Evolutionary conservation across 1,140 invertebrate genomes (phyloP).

Genomic region (Ditylenchus dipsaci): DNA sequence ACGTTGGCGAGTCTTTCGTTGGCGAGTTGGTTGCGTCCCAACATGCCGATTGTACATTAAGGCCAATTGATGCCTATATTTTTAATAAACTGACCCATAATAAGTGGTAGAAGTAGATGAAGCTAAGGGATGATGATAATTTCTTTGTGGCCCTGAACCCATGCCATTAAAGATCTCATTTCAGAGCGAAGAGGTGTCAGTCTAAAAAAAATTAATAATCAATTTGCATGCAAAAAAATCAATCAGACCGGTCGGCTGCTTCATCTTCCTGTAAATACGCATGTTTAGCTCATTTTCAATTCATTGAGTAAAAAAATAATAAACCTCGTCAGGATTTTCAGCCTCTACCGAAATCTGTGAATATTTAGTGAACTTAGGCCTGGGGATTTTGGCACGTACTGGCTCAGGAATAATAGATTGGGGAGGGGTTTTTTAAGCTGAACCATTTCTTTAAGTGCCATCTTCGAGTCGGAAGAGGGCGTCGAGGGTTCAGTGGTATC

Average conservation of each 20-base stretch:
- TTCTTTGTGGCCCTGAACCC: constrained; percentile 3
- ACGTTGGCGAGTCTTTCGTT: too few relatives aligned
- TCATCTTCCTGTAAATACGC: constrained; percentile 28
- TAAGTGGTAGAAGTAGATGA: constrained; percentile 10
- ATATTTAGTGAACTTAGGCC: constrained; percentile 45
- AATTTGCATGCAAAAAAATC: too few relatives aligned
- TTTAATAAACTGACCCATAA: neutral
- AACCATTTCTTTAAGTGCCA: constrained; percentile 41
- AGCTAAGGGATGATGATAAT: neutral
- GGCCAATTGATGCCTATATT: neutral
- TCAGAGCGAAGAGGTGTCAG: constrained; percentile 46
- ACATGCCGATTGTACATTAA: too few relatives aligned
- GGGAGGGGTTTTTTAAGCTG: constrained; percentile 30
- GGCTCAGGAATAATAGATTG: constrained; percentile 32
- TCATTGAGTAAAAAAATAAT: too few relatives aligned
- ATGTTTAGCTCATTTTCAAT: too few relatives aligned
- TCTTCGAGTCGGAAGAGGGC: constrained; percentile 27
- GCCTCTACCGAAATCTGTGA: constrained; percentile 8
- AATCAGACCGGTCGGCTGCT: constrained; percentile 21
- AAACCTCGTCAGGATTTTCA: constrained; percentile 4
- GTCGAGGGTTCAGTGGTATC: constrained; percentile 22
- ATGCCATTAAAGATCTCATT: constrained; percentile 24
- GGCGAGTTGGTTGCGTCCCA: too few relatives aligned
- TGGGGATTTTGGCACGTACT: constrained; percentile 37
- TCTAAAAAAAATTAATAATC: too few relatives aligned